A percentile compares a stretch with the other conserved stretches of the same genome.
phyloP scores from a whole-genome alignment of 2,888 invertebrate species.

The Idaea straminata region DNA sequence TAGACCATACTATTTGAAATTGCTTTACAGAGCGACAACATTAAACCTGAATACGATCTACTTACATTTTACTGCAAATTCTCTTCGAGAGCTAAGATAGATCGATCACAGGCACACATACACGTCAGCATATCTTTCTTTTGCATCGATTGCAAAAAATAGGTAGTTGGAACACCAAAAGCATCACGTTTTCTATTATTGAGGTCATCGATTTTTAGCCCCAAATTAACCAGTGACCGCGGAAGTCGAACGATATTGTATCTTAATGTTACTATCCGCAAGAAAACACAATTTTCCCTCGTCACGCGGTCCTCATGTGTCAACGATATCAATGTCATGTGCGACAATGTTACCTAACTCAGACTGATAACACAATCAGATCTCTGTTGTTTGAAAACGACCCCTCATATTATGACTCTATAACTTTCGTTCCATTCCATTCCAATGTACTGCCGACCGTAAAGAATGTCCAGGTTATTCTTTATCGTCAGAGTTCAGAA shows the following conservation, averaged over 20 bases:
- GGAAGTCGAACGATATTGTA: conserved; percentile 11
- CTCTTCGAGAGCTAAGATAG: neutral
- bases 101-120: neutral
- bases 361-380: conserved; percentile 36
- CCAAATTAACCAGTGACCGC: conserved; percentile 11
- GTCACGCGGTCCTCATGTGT: conserved; percentile 47
- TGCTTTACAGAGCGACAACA: conserved; percentile 14
- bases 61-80: conserved; percentile 7
- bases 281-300: conserved; percentile 42
- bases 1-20: conserved; percentile 16
- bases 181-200: neutral
- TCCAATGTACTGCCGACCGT: neutral
- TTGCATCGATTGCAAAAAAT: neutral
- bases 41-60: conserved; percentile 16
- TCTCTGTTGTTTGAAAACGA: conserved; percentile 23
- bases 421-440: neutral
- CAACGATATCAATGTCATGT: conserved; percentile 38
- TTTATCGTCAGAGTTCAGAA: neutral
- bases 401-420: conserved; percentile 2
- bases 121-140: neutral
- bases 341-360: conserved; percentile 56
- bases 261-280: conserved; percentile 24
- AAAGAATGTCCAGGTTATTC: neutral
- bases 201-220: conserved; percentile 12
- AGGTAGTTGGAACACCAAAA: too few relatives aligned